Evolutionary conservation across 53 echinoderm and acorn worm genomes (phyloP).

Genomic region (Echinarachnius parma): DNA sequence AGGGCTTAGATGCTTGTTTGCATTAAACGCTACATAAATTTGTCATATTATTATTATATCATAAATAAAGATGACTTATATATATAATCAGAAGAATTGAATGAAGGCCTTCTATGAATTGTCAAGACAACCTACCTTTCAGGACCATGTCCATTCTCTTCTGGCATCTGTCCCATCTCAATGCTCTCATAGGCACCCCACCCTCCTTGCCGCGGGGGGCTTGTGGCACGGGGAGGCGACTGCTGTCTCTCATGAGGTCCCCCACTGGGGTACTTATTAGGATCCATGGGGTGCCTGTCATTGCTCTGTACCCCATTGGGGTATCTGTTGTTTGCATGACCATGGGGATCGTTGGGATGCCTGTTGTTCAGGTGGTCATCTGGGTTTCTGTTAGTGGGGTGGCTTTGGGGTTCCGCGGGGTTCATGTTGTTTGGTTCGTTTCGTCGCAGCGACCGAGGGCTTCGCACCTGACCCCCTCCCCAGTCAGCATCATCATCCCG

Average conservation of each 20-base stretch:
- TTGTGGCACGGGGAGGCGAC: neutral
- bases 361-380: no score
- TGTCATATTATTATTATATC: no score
- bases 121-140: constrained; percentile 1
- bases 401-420: neutral
- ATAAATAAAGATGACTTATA: no score
- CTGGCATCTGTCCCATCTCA: neutral
- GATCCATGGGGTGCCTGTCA: neutral
- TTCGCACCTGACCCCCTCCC: constrained; percentile 10
- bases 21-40: no score
- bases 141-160: constrained; percentile 5
- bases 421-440: no score
- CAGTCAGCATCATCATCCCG: neutral
- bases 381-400: constrained; percentile 8
- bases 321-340: neutral
- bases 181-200: constrained; percentile 42
- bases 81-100: no score
- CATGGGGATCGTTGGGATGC: neutral
- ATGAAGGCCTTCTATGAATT: neutral
- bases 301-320: no score
- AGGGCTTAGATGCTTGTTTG: no score
- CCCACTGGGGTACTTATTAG: no score
- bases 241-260: no score
- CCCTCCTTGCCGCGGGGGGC: neutral
- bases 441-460: constrained; percentile 16